phyloP scores from a whole-genome alignment of 1,140 invertebrate species.

The Nylanderia fulva region DNA sequence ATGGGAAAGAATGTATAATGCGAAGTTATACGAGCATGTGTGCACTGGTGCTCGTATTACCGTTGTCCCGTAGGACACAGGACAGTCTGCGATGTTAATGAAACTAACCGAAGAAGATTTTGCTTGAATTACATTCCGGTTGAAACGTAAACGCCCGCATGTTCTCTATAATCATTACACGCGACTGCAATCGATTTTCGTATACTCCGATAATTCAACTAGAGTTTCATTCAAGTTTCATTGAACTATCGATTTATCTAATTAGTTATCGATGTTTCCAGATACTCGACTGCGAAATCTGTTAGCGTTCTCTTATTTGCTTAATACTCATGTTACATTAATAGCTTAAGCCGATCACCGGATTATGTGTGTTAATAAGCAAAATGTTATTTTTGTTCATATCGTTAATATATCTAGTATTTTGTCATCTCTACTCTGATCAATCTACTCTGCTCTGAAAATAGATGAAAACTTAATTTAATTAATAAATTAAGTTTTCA shows the following conservation, averaged over 20 bases:
- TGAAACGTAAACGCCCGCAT: slow-evolving; percentile 22
- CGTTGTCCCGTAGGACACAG: slow-evolving; percentile 16
- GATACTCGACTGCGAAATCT: slow-evolving; percentile 19
- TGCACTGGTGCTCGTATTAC: slow-evolving; percentile 55
- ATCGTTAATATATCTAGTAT: not conserved
- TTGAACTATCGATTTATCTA: slow-evolving; percentile 28
- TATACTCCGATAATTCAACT: not conserved
- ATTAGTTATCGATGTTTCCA: slow-evolving; percentile 36
- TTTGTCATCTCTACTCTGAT: not conserved
- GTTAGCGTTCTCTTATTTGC: not conserved
- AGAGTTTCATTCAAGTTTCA: slow-evolving; percentile 28
- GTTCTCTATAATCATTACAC: not conserved
- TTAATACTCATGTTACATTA: slow-evolving; percentile 19
- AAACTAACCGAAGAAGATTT: slow-evolving; percentile 64
- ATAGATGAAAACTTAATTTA: too few relatives aligned
- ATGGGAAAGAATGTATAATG: slow-evolving; percentile 75
- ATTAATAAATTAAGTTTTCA: not conserved
- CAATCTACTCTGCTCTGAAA: too few relatives aligned
- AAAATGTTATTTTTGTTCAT: slow-evolving; percentile 4
- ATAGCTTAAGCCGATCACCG: not conserved
- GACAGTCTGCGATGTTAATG: slow-evolving; percentile 65
- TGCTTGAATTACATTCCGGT: slow-evolving; percentile 23
- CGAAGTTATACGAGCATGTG: slow-evolving; percentile 68
- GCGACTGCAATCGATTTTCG: slow-evolving; percentile 35
- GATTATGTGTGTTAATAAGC: not conserved